Conservation (phyloP, 2,888 invertebrate genomes). For the Limulus polyphemus region DNA sequence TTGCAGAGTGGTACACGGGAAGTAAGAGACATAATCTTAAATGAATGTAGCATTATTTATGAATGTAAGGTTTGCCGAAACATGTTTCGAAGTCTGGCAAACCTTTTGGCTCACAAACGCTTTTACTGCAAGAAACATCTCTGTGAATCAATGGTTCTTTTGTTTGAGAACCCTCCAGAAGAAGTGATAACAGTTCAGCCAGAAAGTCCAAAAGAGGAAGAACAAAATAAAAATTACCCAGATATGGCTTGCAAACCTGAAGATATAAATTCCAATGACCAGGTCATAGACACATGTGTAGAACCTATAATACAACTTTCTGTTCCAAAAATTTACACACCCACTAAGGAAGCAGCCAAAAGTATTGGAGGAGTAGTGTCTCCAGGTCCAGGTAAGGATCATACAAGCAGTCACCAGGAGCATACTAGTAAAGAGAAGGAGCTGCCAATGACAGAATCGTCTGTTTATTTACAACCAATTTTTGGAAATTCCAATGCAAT, state of each 20-base stretch:
- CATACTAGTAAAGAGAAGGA: conserved; percentile 12
- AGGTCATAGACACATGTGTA: not conserved
- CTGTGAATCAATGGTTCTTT: conserved; percentile 23
- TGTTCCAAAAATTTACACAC: not conserved
- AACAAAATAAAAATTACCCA: too few relatives aligned
- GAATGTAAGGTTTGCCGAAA: conserved; percentile 79
- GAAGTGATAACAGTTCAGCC: not conserved
- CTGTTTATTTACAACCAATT: not conserved
- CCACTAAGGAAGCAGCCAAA: too few relatives aligned
- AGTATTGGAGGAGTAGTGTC: not conserved
- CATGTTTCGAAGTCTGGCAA: conserved; percentile 71
- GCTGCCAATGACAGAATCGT: too few relatives aligned
- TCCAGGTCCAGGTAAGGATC: conserved; percentile 11
- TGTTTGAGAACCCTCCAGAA: conserved; percentile 12
- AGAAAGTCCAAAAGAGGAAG: not conserved
- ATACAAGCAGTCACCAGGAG: conserved; percentile 11
- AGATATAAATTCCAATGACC: not conserved
- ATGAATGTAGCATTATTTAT: conserved; percentile 77
- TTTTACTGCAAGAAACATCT: conserved; percentile 50
- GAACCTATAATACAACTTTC: not conserved
- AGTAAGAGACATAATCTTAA: conserved; percentile 54
- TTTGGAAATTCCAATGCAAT: not conserved
- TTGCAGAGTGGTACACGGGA: conserved; percentile 63
- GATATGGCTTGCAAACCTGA: not conserved
- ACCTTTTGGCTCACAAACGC: conserved; percentile 79